Base-by-base conservation (phyloP, 2,888 invertebrate genomes). In the Xestia rhomboidea region DNA sequence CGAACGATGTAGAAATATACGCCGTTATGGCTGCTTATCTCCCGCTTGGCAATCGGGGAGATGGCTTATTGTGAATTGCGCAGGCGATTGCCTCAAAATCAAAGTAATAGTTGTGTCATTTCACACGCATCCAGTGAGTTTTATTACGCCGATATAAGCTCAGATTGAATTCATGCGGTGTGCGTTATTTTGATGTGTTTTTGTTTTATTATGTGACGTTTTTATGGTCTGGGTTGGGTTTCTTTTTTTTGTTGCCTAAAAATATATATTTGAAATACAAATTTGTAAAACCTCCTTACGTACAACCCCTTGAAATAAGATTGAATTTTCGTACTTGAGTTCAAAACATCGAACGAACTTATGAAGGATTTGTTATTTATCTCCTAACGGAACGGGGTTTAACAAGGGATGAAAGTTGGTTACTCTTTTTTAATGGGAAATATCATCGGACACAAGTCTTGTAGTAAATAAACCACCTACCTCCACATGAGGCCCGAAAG, bases 401-500 rank as follows among this genome's bases (percentile, higher is more conserved):
- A 10, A 13, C 44, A 44, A 44, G 44, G 44, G 44, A 44, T 44
- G 13, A 44, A 44, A 41, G 41, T 41, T 41, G 10, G 41, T 41
- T 49, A 18, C 7, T 7, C 18, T 30, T 18, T 30, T 30, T 30
- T 30, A 10, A 60, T 10, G 10, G 3, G 8, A 30, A 30, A 60
- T 60, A 30, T 21, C 4, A 62, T 34, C 60, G 21, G 1, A 1
- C 21, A 62, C 21, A 30, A 10, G 15, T 0, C 11, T 11, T n/a
- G 3, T 51, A 41, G 1, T 44, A 24, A 44, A 41, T 15, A 44
- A 30, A 72, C 4, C 15, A 44, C 30, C 1, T 88, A 96, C 96
- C 91, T 96, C 96, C 0, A 92, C 91, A 86, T 96, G 94, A 15
- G 95, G 95, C 18, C 96, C 96, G 64, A 95, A 93, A 71, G 95